Base-by-base conservation (phyloP, 2,888 invertebrate genomes). In the Meliscaeva auricollis region DNA sequence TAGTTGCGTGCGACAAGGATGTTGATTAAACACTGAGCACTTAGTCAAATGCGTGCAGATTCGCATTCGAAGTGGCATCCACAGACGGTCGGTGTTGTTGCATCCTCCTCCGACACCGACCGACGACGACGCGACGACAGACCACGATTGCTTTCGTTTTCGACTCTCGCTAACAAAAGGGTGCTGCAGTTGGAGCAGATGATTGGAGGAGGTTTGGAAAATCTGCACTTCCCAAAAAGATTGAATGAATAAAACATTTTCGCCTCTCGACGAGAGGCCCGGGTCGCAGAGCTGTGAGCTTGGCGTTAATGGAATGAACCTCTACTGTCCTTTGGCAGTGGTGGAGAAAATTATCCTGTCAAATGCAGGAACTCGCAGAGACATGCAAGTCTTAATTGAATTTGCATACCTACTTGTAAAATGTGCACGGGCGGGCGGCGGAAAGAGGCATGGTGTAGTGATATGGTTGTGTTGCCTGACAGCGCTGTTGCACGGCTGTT, bases 21-120 rank as follows among this genome's bases (percentile, higher is more conserved):
- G 88, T 88, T 88, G 88, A 88, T 88, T 88, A 88, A 88, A 88
- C 88, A 88, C 87, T 88, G 88, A 88, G 88, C 88, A 88, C 88
- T 88, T 88, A 88, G 88, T 88, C 87, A 88, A 88, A 88, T 88
- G 88, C 88, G 88, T 88, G 88, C 88, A 88, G 87, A 88, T 87
- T 78, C 74, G 76, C 73, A 82, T 83, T 76, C 69, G 68, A 76
- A 80, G 78, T 77, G 87, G 81, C 85, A 76, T 56, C 56, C 64
- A 62, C 72, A 73, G 76, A 72, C 60, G 76, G 35, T 20, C 22
- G 15, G 44, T 41, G 20, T 22, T 35, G 35, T 56, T 62, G 74
- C 54, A 69, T 75, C 69, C 69, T 64, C 20, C 58, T 13, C 35
- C 54, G 48, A 22, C 13, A 9, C 30, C 26, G 26, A 5, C 1